These are phyloP conservation scores for Tympanuchus pallidicinctus DNA, from an alignment of 2,113 vertebrate genomes.

Conservation along the genomic window DNA sequence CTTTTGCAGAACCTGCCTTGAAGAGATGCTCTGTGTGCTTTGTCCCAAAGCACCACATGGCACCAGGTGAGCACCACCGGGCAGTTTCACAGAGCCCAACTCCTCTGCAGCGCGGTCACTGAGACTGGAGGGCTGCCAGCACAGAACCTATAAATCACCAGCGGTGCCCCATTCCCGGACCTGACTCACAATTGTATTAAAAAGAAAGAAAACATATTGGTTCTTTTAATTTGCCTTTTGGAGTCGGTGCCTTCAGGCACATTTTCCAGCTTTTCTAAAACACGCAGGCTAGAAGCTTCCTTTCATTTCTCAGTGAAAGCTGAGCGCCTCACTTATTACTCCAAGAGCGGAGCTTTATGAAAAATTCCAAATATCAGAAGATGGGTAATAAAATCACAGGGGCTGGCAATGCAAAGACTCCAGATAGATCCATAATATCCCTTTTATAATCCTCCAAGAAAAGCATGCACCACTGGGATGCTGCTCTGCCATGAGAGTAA, in stretches of 20 bases:
- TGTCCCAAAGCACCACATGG: background rate
- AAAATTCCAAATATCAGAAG: slow-evolving; percentile 40
- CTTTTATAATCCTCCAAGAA: background rate
- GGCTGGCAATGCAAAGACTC: background rate
- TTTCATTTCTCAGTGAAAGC: slow-evolving; percentile 45
- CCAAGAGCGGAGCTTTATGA: background rate
- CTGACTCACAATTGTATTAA: slow-evolving; percentile 51
- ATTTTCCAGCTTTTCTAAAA: slow-evolving; percentile 32
- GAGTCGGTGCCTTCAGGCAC: slow-evolving; percentile 46
- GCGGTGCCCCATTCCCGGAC: background rate
- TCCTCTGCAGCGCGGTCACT: background rate
- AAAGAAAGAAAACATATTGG: slow-evolving; percentile 45
- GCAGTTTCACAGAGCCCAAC: background rate
- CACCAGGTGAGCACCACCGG: background rate
- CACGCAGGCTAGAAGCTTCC: background rate
- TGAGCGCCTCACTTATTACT: slow-evolving; percentile 28
- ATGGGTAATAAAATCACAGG: slow-evolving; percentile 24
- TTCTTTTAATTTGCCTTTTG: slow-evolving; percentile 59
- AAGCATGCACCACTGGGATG: background rate
- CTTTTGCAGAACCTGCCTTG: background rate
- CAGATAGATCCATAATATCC: background rate
- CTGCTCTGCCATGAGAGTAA: background rate
- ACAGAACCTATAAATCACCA: slow-evolving; percentile 29
- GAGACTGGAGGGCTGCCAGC: background rate
- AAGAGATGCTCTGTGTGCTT: background rate